A percentile compares a stretch with the other conserved stretches of the same genome.
phyloP scores from a whole-genome alignment of 2,888 invertebrate species.

The Calameuta pallipes region DNA sequence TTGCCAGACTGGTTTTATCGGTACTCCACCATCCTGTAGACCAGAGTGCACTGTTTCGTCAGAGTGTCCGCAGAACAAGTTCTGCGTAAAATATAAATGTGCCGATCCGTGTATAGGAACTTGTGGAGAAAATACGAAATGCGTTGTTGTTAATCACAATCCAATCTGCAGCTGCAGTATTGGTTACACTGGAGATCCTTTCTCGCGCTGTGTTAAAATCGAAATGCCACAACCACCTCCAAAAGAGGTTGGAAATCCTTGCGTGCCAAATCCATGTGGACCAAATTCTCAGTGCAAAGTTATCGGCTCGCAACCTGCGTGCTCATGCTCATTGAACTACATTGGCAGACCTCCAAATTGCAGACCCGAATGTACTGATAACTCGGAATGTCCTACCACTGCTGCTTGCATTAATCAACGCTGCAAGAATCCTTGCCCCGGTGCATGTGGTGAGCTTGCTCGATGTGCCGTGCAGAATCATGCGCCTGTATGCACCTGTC shows the following conservation, averaged over 20 bases:
- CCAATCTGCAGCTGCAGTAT: slow-evolving; percentile 87
- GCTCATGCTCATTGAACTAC: slow-evolving; percentile 83
- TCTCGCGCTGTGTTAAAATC: slow-evolving; percentile 75
- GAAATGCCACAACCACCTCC: slow-evolving; percentile 56
- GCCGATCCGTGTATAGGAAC: slow-evolving; percentile 84
- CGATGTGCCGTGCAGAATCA: slow-evolving; percentile 88
- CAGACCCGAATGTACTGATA: slow-evolving; percentile 83
- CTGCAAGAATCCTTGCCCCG: slow-evolving; percentile 86
- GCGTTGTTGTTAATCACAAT: slow-evolving; percentile 87
- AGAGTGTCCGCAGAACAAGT: slow-evolving; percentile 83
- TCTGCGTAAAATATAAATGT: slow-evolving; percentile 85
- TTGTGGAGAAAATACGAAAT: slow-evolving; percentile 84
- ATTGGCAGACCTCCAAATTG: slow-evolving; percentile 89
- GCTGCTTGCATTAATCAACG: slow-evolving; percentile 84
- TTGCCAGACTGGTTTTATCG: slow-evolving; percentile 80
- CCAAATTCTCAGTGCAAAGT: slow-evolving; percentile 85
- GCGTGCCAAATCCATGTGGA: slow-evolving; percentile 85
- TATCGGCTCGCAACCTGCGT: slow-evolving; percentile 85
- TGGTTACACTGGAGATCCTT: slow-evolving; percentile 85
- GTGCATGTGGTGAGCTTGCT: slow-evolving; percentile 83
- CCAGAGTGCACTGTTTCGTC: slow-evolving; percentile 88
- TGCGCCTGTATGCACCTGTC: slow-evolving; percentile 82
- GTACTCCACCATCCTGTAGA: slow-evolving; percentile 82
- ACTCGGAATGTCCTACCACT: slow-evolving; percentile 84
- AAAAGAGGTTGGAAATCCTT: slow-evolving; percentile 72